Evolutionary conservation across 2,888 invertebrate genomes (phyloP), one percentile per base, ranked within the genome.

Genomic region (Pollenia amentaria): DNA sequence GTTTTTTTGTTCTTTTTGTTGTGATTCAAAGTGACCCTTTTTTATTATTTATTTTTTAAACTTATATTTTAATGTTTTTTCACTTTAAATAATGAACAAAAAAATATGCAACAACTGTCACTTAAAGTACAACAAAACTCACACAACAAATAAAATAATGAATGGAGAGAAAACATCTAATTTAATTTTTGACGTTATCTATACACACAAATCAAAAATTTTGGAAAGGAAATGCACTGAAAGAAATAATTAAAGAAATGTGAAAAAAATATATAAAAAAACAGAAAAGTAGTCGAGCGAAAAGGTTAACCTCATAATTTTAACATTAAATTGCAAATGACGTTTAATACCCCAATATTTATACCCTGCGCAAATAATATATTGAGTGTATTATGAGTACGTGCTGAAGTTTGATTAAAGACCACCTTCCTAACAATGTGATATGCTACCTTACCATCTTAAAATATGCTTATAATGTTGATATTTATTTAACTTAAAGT

Each of bases 21-120:
- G 38, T 18, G 53, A 69, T 12, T 65, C 10, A 48, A 75, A 76
- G 14, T 62, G 62, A 70, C 70, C 62, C 76, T 83, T 83, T 83
- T 83, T 57, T 67, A 38, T 77, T 73, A 65, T 73, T 55, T 72
- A 64, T 62, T 70, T 55, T 53, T 65, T 10, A 42, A 40, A 51
- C 51, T 51, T 2, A 55, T 46, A 46, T 77, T 67, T 77, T 46
- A 16, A 55, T 44, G 38, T 40, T 67, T 4, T 65, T 46, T 18
- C 38, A 46, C 48, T 57, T 75, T 48, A 53, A 44, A 81, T 86
- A 83, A 86, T 79, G 53, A 83, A 86, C 60, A 70, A 70, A 75
- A 82, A 83, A 77, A 83, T 86, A 83, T 83, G 82, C 79, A 83
- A 79, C 82, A 79, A 76, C 79, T 83, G 70, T 83, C 70, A 67